A percentile compares a stretch with the other conserved stretches of the same genome.
phyloP scores from a whole-genome alignment of 2,797 vertebrate genomes.

The Danio kyathit region DNA sequence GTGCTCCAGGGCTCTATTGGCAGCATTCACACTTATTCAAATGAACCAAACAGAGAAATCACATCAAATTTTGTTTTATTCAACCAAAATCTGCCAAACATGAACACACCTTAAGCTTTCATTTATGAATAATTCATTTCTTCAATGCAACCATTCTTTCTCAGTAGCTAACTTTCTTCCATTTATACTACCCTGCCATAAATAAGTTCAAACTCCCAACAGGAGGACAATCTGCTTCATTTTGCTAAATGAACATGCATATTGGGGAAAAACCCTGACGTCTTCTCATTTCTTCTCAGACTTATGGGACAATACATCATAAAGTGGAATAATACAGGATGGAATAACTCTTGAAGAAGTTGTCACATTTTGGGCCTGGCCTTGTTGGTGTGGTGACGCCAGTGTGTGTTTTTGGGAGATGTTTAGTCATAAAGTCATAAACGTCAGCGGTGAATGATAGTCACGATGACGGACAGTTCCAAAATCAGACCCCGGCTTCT shows the following conservation, averaged over 20 bases:
- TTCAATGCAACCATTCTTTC: background rate
- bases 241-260: slow-evolving; percentile 35
- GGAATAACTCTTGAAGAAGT: slow-evolving; percentile 50
- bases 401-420: slow-evolving; percentile 67
- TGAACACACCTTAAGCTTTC: too few species aligned
- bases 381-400: slow-evolving; percentile 54
- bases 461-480: slow-evolving; percentile 67
- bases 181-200: background rate
- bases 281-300: slow-evolving; percentile 35
- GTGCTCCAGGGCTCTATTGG: too few species aligned
- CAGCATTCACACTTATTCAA: too few species aligned
- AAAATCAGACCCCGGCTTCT: slow-evolving; percentile 35
- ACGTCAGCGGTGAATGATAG: slow-evolving; percentile 65
- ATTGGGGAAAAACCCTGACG: slow-evolving; percentile 43
- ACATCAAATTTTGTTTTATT: too few species aligned
- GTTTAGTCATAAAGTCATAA: slow-evolving; percentile 67
- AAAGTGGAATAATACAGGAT: slow-evolving; percentile 52
- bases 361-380: slow-evolving; percentile 55
- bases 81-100: too few species aligned
- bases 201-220: background rate
- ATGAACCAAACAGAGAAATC: too few species aligned
- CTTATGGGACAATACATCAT: slow-evolving; percentile 47
- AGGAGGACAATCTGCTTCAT: background rate
- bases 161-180: background rate
- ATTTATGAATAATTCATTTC: background rate